Percentiles rank a stretch among this genome's conserved stretches.
These are phyloP conservation scores for Lytechinus pictus DNA, from an alignment of 35 echinoderm and acorn worm species.

Conservation along the genomic window DNA sequence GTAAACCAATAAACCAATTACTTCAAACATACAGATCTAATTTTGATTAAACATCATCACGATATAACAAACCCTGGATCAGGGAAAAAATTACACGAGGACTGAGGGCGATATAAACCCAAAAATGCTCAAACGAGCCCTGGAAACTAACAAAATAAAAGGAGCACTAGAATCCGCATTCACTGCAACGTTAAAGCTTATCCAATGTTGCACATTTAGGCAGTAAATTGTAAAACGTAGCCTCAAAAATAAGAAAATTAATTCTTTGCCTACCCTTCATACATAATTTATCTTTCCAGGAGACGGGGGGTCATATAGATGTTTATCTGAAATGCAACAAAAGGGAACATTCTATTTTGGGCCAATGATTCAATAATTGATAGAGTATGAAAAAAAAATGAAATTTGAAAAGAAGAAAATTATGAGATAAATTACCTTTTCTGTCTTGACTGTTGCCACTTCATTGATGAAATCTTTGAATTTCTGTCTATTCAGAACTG, in stretches of 20 bases:
- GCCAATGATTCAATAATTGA: too few species aligned
- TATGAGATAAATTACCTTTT: conserved; percentile 58
- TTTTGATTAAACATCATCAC: not conserved
- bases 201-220: too few species aligned
- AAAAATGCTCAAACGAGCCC: too few species aligned
- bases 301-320: not conserved
- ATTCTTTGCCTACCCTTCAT: not conserved
- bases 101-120: too few species aligned
- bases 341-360: too few species aligned
- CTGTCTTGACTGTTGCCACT: conserved; percentile 64
- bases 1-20: not conserved
- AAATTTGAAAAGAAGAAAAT: not conserved
- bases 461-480: conserved; percentile 77
- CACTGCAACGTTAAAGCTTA: too few species aligned
- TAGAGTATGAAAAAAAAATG: too few species aligned
- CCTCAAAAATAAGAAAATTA: too few species aligned
- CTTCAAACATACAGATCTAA: not conserved
- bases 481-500: conserved; percentile 64
- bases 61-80: not conserved
- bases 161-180: too few species aligned
- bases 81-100: too few species aligned
- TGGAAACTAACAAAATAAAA: too few species aligned
- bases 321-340: not conserved
- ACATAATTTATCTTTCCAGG: not conserved
- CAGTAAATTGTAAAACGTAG: too few species aligned